Evolutionary conservation across 2,888 invertebrate species (phyloP), one percentile per base, ranked within the genome.

Genomic region (Axea sp.): DNA sequence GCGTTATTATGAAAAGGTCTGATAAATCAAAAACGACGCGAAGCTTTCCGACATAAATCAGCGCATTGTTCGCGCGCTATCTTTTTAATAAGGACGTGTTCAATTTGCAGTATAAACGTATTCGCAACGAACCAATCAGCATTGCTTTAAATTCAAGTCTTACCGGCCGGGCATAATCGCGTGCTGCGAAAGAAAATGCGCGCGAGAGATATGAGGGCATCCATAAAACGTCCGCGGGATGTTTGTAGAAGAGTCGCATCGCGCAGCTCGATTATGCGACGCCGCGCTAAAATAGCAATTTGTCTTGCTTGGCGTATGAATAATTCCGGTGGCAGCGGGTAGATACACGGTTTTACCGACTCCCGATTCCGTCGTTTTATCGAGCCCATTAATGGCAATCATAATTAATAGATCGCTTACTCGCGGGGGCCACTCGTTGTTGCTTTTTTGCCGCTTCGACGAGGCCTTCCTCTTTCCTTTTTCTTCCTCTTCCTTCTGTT

Each of bases 341-440:
- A 45, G 51, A 64, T 65, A 53, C 59, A 37, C 55, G 51, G 43
- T 57, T 57, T 39, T 47, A 47, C 51, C 62, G 60, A 69, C 69
- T 64, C 74, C 74, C 74, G 68, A 69, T 74, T 64, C 68, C 73
- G 73, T 45, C 73, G 73, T 39, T 68, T 73, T 73, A 73, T 73
- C 73, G 73, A 59, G 57, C 73, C 73, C 68, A 59, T 74, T 69
- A 69, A 74, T 74, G 74, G 74, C 74, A 51, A 64, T 69, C 74
- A 69, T 69, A 74, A 74, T 74, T 74, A 69, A 74, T 69, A 74
- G 74, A 69, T 68, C 74, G 74, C 59, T 68, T 64, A 47, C 64
- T 51, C 30, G 49, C 57, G 45, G 11, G 9, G 7, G 22, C 17
- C n/a, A 26, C 15, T 11, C 35, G 26, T 26, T 11, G 17, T 14